Base-by-base conservation (phyloP, 2,113 vertebrate genomes). In the Larimichthys crocea region DNA sequence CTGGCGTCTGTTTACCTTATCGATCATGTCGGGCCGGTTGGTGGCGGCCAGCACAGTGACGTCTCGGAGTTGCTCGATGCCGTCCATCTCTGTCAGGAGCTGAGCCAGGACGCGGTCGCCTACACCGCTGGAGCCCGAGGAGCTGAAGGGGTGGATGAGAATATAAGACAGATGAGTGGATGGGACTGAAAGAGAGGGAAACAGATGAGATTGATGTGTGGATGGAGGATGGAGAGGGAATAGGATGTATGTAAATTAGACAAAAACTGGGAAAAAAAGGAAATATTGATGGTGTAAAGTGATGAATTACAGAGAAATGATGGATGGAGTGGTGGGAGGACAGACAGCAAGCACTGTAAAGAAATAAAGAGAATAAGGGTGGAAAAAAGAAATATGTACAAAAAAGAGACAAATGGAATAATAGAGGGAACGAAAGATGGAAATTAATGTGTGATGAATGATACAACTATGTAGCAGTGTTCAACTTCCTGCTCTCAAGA, bases 81-180 rank as follows among this genome's bases (percentile, higher is more conserved):
- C 98, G 88, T 99, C 98, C 97, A 99, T 98, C 96, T 99, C 98
- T 0, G 97, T 99, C 83, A 99, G 94, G 82, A 99, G 88, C 91
- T 99, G 98, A 79, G 98, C 98, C 93, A 99, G 92, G 68, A 99
- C 97, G 46, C 98, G 96, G 87, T 99, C 97, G 3, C 95, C 96
- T 7, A 98, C 97, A 4, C 96, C 97, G 0, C 95, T 95, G 17
- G 96, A 94, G 82, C 95, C 96, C 64, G 95, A 94, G 71, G 97
- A 97, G 84, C 98, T 99, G 72, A 3, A 53, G 80, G 76, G 40
- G 57, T 5, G 68, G 52, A 82, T 2, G 64, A 56, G 29, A 68
- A 71, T 35, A 70, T 1, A 67, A 84, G 85, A 90, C 0, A 46
- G 72, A 86, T 82, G 84, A 88, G 71, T 17, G 14, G 26, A 59